These are phyloP conservation scores for Epinotia bilunana DNA, from an alignment of 2,888 invertebrate genomes.

Conservation along the genomic window DNA sequence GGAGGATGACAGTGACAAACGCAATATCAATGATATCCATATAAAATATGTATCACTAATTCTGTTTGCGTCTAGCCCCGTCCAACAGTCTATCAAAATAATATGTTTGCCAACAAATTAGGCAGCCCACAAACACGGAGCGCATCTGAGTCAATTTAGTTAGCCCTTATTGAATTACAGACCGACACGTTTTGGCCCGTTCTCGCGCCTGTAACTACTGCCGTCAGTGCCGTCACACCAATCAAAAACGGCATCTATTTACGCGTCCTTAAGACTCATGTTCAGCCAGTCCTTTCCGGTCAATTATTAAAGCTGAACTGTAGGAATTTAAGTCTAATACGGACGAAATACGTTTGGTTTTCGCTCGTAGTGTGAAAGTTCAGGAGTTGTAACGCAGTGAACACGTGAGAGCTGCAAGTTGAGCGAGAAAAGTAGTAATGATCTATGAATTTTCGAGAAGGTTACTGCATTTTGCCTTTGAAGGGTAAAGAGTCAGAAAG, in stretches of 20 bases:
- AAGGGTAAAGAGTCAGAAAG: constrained; percentile 58
- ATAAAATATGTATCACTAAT: constrained; percentile 10
- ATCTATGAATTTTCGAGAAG: constrained; percentile 2
- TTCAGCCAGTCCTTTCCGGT: constrained; percentile 40
- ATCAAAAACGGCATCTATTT: constrained; percentile 48
- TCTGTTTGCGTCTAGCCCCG: constrained; percentile 18
- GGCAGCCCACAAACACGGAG: constrained; percentile 71
- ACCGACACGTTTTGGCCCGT: constrained; percentile 71
- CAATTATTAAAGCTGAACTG: constrained; percentile 29
- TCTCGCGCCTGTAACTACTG: constrained; percentile 55
- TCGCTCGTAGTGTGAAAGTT: constrained; percentile 46
- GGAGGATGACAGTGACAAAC: no score
- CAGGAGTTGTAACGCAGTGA: constrained; percentile 58
- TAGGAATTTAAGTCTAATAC: constrained; percentile 40
- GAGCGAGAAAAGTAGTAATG: constrained; percentile 6
- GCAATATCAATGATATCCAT: neutral
- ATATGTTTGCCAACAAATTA: constrained; percentile 80
- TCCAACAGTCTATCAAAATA: constrained; percentile 64
- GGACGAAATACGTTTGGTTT: constrained; percentile 48
- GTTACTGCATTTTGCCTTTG: constrained; percentile 19
- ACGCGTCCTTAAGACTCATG: constrained; percentile 45
- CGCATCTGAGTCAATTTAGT: constrained; percentile 81
- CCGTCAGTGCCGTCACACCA: constrained; percentile 47
- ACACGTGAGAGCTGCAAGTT: constrained; percentile 55
- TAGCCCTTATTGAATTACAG: constrained; percentile 81